A percentile compares a stretch with the other conserved stretches of the same genome.
Conservation (phyloP, 2,888 invertebrate genomes). For the Leuctra nigra region DNA sequence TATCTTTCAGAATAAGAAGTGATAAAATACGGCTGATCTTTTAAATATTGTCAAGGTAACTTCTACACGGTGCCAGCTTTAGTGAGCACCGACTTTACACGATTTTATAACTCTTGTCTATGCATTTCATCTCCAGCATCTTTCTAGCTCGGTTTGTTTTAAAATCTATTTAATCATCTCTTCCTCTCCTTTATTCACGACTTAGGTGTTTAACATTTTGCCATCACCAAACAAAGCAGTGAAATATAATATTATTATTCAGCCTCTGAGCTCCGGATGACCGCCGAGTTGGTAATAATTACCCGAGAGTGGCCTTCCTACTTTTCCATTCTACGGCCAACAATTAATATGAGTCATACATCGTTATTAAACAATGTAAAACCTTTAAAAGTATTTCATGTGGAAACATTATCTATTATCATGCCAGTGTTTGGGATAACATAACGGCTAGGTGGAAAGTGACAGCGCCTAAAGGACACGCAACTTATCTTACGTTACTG, state of each 20-base stretch:
- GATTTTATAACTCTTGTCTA: conserved; percentile 5
- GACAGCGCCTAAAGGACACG: conserved; percentile 12
- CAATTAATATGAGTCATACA: conserved; percentile 17
- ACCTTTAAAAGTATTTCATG: conserved; percentile 14
- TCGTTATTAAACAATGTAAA: conserved; percentile 6
- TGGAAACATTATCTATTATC: conserved; percentile 17
- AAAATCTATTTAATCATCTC: conserved; percentile 19
- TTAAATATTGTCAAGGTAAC: too few species aligned
- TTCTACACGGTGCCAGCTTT: conserved; percentile 2
- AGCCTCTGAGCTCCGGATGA: conserved; percentile 1
- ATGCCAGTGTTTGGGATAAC: conserved; percentile 7
- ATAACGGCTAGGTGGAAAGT: conserved; percentile 4
- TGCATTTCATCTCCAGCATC: conserved; percentile 14
- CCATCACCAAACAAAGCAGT: conserved; percentile 11
- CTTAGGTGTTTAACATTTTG: conserved; percentile 18
- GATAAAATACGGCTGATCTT: too few species aligned
- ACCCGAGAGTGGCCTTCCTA: conserved; percentile 12
- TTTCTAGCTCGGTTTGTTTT: conserved; percentile 14
- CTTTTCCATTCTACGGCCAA: conserved; percentile 6
- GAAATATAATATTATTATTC: conserved; percentile 15
- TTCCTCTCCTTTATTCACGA: conserved; percentile 12
- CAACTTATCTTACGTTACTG: conserved; percentile 4
- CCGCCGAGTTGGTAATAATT: conserved; percentile 4
- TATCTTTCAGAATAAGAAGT: too few species aligned
- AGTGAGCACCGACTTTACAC: not conserved